Evolutionary conservation across 2,888 invertebrate genomes (phyloP).

Genomic region (Atrina japonica): DNA sequence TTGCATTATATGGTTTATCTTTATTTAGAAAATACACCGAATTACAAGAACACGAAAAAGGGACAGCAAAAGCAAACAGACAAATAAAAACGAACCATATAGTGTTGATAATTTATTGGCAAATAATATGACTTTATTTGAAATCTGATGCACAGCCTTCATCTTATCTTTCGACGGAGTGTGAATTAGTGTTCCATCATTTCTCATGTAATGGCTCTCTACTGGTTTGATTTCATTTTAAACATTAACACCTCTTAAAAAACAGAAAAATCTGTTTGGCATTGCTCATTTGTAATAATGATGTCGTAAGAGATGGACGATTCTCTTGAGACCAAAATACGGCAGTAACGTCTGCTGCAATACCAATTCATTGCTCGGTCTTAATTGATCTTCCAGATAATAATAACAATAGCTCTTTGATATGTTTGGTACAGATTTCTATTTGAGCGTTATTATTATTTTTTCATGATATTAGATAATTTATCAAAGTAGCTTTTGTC

Average conservation of each 20-base stretch:
- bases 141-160: conserved; percentile 14
- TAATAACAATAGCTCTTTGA: no score
- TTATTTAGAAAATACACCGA: background rate
- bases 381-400: no score
- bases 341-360: no score
- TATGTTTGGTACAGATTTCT: background rate
- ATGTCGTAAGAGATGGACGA: no score
- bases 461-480: background rate
- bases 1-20: background rate
- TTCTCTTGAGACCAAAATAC: no score
- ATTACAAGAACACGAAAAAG: background rate
- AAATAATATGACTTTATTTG: conserved; percentile 6
- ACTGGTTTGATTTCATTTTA: background rate
- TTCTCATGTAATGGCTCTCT: conserved; percentile 4
- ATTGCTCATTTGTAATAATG: conserved; percentile 15
- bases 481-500: background rate
- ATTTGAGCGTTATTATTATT: conserved; percentile 8
- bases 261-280: conserved; percentile 22
- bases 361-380: no score
- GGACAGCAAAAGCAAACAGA: background rate
- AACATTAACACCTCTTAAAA: conserved; percentile 26
- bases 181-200: conserved; percentile 17
- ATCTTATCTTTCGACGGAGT: conserved; percentile 24
- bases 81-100: no score
- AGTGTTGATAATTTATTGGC: conserved; percentile 4